Conservation (phyloP, 1,140 invertebrate genomes). For the Drosophila orosa region DNA sequence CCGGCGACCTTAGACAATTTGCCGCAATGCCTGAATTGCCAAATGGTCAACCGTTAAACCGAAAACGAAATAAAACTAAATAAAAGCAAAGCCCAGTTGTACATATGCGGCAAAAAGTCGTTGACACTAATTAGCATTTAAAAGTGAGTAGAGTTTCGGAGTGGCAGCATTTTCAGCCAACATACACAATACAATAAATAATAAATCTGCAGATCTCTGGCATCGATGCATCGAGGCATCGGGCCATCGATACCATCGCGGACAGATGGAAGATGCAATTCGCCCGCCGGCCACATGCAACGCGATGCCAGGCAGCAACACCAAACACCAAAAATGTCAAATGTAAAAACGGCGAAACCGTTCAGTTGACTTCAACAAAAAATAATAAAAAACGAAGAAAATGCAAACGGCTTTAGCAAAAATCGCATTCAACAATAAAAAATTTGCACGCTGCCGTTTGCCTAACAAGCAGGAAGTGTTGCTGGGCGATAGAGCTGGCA, state of each 20-base stretch:
- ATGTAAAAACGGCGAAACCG: conserved; percentile 60
- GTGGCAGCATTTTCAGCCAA: conserved; percentile 46
- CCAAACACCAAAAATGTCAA: conserved; percentile 74
- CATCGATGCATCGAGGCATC: conserved; percentile 39
- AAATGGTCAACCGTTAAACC: conserved; percentile 53
- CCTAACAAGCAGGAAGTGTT: conserved; percentile 78
- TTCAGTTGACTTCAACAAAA: conserved; percentile 32
- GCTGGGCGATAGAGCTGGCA: conserved; percentile 15
- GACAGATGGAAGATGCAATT: conserved; percentile 52
- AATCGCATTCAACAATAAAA: conserved; percentile 71
- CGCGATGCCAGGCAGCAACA: conserved; percentile 9
- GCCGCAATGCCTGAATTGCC: conserved; percentile 46
- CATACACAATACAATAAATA: conserved; percentile 65
- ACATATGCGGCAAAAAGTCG: conserved; percentile 51
- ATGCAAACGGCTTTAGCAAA: conserved; percentile 44
- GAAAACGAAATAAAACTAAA: conserved; percentile 27
- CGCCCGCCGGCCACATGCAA: conserved; percentile 26
- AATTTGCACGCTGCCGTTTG: conserved; percentile 73
- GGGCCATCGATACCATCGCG: conserved; percentile 51
- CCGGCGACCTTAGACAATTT: conserved; percentile 47
- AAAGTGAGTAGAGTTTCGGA: conserved; percentile 44
- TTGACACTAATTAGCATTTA: conserved; percentile 80
- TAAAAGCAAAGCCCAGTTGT: conserved; percentile 6
- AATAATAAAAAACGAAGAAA: conserved; percentile 34
- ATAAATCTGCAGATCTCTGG: conserved; percentile 58